Evolutionary conservation across 2,113 vertebrate genomes (phyloP).

Genomic region (Oncorhynchus clarkii): DNA sequence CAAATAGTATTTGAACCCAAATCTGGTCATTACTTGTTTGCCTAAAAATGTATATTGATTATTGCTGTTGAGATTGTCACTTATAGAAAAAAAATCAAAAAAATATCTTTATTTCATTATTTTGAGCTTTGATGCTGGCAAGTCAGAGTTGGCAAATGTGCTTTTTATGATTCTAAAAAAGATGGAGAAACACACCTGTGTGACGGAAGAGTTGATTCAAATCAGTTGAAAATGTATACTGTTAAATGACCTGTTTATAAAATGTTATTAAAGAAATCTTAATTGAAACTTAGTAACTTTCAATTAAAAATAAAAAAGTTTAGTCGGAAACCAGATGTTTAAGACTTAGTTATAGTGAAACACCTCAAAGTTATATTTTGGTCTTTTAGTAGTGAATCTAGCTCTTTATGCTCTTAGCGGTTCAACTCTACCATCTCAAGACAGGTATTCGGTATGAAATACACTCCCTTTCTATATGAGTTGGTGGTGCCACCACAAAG

Average conservation of each 20-base stretch:
- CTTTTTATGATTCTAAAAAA: conserved; percentile 37
- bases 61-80: conserved; percentile 41
- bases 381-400: too few species aligned
- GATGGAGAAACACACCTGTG: conserved; percentile 41
- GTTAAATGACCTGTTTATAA: conserved; percentile 60
- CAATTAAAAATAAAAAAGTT: too few species aligned
- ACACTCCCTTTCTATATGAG: too few species aligned
- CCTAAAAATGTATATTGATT: conserved; percentile 22
- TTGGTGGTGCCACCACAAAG: too few species aligned
- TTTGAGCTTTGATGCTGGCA: conserved; percentile 82
- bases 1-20: too few species aligned
- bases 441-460: too few species aligned
- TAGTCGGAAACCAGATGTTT: neutral
- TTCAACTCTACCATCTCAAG: too few species aligned
- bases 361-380: too few species aligned
- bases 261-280: conserved; percentile 76
- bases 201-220: conserved; percentile 46
- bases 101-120: conserved; percentile 52
- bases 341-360: neutral
- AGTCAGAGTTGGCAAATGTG: conserved; percentile 75
- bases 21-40: conserved; percentile 22
- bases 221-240: conserved; percentile 35
- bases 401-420: too few species aligned
- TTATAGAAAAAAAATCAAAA: conserved; percentile 23
- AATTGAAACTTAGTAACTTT: neutral